Conservation (phyloP, 2,797 vertebrate species). For the Anabacerthia variegaticeps region DNA sequence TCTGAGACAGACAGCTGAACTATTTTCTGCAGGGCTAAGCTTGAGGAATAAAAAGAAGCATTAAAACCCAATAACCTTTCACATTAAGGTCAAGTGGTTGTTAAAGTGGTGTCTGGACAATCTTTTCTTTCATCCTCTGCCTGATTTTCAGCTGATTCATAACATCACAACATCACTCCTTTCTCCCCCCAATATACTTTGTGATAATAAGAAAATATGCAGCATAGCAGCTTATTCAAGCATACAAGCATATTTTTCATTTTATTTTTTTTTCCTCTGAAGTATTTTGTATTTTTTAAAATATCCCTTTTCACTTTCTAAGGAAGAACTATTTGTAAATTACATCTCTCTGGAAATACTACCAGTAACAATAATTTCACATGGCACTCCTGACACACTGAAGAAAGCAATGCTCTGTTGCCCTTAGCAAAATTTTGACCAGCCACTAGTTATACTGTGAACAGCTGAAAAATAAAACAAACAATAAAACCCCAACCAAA, state of each 20-base stretch:
- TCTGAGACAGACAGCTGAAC: constrained; percentile 32
- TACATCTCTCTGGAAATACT: background rate
- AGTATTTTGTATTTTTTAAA: constrained; percentile 35
- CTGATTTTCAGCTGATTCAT: constrained; percentile 53
- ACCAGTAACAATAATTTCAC: background rate
- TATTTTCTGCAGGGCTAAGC: constrained; percentile 29
- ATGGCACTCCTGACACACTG: background rate
- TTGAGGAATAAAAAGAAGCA: constrained; percentile 7
- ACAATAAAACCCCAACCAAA: background rate
- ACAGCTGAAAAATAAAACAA: constrained; percentile 5
- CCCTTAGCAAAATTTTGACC: background rate
- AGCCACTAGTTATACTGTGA: constrained; percentile 14
- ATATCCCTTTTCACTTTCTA: constrained; percentile 43
- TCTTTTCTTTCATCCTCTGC: background rate
- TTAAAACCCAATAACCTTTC: constrained; percentile 27
- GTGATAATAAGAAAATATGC: constrained; percentile 13
- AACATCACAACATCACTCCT: constrained; percentile 23
- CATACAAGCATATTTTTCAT: background rate
- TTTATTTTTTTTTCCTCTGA: constrained; percentile 1
- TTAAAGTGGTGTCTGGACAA: constrained; percentile 42
- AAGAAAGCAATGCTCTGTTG: background rate
- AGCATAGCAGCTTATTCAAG: constrained; percentile 2
- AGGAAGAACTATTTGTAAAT: constrained; percentile 51
- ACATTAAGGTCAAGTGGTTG: constrained; percentile 50
- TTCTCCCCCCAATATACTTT: constrained; percentile 15